These are phyloP conservation scores for Wiebesia pumilae DNA, from an alignment of 1,140 invertebrate genomes.

Conservation along the genomic window DNA sequence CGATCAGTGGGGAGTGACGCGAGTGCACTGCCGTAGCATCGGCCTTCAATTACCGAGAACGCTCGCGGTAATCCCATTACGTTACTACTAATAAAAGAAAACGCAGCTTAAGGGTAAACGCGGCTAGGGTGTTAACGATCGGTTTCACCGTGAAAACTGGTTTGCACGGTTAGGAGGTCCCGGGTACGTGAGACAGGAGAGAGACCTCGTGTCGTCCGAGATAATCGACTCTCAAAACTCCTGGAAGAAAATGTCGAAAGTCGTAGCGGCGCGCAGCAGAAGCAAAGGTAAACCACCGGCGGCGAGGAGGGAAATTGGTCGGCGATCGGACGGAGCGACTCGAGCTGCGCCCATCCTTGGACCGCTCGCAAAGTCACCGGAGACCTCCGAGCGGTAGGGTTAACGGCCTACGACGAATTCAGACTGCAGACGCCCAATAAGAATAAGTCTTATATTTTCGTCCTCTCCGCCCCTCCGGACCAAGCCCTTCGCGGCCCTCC, in stretches of 20 bases:
- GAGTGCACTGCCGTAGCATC: too few relatives aligned
- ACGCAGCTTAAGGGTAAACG: too few relatives aligned
- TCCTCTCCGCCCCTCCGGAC: not conserved
- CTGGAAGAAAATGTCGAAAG: not conserved
- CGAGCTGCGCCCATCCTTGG: not conserved
- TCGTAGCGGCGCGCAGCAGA: not conserved
- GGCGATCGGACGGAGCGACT: not conserved
- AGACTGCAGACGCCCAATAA: constrained; percentile 69
- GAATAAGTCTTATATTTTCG: constrained; percentile 63
- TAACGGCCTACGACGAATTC: constrained; percentile 67
- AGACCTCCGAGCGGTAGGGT: constrained; percentile 55
- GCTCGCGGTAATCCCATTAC: too few relatives aligned
- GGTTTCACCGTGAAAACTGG: not conserved
- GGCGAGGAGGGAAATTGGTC: not conserved
- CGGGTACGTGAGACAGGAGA: not conserved
- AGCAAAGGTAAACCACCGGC: too few relatives aligned
- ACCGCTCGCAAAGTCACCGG: not conserved
- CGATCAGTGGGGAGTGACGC: too few relatives aligned
- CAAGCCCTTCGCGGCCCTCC: constrained; percentile 30
- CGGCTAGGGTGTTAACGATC: too few relatives aligned
- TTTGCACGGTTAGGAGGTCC: not conserved
- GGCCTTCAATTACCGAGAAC: too few relatives aligned
- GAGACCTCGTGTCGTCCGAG: not conserved
- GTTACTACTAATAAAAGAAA: too few relatives aligned
- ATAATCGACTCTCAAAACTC: not conserved